Percentiles rank a stretch among this genome's conserved stretches.
phyloP scores from a whole-genome alignment of 2,797 vertebrate species.

The Centropyge bicolor region DNA sequence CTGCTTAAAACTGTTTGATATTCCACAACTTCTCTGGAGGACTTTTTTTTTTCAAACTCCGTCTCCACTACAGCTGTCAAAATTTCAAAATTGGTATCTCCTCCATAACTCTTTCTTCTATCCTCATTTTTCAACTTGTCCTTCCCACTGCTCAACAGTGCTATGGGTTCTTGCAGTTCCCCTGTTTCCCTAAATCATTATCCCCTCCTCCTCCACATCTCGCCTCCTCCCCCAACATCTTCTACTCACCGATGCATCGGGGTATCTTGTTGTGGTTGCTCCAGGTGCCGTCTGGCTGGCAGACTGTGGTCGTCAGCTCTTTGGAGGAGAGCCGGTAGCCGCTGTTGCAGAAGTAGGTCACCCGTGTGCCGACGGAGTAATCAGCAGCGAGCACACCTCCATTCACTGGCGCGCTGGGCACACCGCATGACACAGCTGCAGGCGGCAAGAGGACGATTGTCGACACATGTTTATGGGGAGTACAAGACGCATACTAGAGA shows the following conservation, averaged over 20 bases:
- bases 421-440: conserved; percentile 95
- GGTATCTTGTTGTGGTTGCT: conserved; percentile 99
- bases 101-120: background rate
- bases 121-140: conserved; percentile 1
- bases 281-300: conserved; percentile 97
- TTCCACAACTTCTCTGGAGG: conserved; percentile 17
- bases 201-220: background rate
- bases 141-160: background rate
- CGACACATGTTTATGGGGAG: conserved; percentile 44
- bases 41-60: conserved; percentile 13
- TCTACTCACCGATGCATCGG: conserved; percentile 91
- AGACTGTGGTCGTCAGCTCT: conserved; percentile 95
- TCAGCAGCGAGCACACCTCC: conserved; percentile 97
- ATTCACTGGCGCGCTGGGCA: conserved; percentile 92
- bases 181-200: conserved; percentile 26
- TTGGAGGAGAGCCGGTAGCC: conserved; percentile 97
- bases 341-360: conserved; percentile 97
- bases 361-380: conserved; percentile 94
- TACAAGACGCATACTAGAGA: conserved; percentile 33
- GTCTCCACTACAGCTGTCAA: conserved; percentile 15
- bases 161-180: conserved; percentile 21
- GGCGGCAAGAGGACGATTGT: conserved; percentile 49
- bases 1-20: conserved; percentile 37
- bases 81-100: background rate
- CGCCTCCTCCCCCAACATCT: conserved; percentile 17